Conservation (phyloP, 1,140 invertebrate species). For the Araneus ventricosus region DNA sequence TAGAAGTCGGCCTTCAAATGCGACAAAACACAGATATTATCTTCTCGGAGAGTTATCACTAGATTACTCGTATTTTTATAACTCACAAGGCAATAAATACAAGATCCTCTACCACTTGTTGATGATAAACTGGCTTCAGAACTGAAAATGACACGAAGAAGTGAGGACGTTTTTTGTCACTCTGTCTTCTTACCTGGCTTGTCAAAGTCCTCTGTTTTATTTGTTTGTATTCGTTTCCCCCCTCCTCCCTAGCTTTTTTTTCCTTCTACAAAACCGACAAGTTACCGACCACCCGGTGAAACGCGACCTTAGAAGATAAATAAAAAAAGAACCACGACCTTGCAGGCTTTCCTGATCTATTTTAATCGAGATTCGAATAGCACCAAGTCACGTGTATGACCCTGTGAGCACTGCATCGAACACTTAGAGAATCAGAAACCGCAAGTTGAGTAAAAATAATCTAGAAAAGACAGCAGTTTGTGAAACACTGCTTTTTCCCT, state of each 20-base stretch:
- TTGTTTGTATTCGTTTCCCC: background rate
- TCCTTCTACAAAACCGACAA: background rate
- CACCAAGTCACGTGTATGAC: background rate
- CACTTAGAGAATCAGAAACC: no score
- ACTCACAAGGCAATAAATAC: background rate
- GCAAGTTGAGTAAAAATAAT: no score
- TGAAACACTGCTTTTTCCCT: no score
- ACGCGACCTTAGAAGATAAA: background rate
- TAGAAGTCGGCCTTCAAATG: no score
- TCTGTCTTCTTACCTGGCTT: background rate
- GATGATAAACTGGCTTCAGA: background rate
- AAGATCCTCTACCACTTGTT: background rate
- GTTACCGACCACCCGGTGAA: background rate
- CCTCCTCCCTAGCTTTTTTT: background rate
- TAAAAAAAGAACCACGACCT: background rate
- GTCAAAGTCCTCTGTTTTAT: background rate
- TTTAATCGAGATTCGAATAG: background rate
- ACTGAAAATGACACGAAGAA: background rate
- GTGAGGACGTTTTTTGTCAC: background rate
- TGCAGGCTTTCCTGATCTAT: slow-evolving; percentile 13
- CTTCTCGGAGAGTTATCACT: background rate
- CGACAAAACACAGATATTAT: background rate
- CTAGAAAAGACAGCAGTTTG: no score
- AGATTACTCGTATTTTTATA: slow-evolving; percentile 1
- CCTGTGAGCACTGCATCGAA: background rate